Percentiles rank a stretch among this genome's conserved stretches.
phyloP scores from a whole-genome alignment of 2,113 vertebrate genomes.

The Tachycineta bicolor region DNA sequence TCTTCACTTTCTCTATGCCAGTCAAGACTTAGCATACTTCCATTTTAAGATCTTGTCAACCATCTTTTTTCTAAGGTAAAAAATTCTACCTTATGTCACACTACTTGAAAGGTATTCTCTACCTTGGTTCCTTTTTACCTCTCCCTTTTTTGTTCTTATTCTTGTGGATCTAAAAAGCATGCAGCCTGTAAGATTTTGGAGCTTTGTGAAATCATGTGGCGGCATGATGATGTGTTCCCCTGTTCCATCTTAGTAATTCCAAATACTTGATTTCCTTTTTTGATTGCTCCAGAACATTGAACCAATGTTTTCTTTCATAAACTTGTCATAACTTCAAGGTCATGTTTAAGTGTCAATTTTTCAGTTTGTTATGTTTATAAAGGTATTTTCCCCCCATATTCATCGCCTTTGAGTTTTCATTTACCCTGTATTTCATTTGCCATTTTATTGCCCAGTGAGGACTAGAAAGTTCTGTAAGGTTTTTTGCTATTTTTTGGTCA shows the following conservation, averaged over 20 bases:
- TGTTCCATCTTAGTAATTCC: not conserved
- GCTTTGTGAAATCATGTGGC: not conserved
- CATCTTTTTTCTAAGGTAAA: not conserved
- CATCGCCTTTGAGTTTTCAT: not conserved
- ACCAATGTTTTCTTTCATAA: not conserved
- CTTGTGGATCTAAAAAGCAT: not conserved
- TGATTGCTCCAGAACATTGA: not conserved
- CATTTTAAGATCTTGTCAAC: not conserved
- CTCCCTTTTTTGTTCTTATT: not conserved
- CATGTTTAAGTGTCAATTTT: not conserved
- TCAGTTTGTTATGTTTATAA: not conserved
- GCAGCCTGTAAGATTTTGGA: not conserved
- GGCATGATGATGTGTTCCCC: not conserved
- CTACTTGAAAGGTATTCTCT: not conserved
- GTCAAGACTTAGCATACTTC: not conserved
- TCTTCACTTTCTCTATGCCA: not conserved
- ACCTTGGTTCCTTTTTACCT: not conserved
- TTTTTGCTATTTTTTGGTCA: not conserved
- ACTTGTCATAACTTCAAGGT: not conserved
- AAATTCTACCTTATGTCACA: accelerated
- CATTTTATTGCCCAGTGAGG: not conserved
- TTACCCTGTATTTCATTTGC: not conserved
- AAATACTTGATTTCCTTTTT: not conserved
- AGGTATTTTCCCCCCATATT: not conserved
- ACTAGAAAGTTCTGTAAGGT: not conserved